These are phyloP conservation scores for Quadroppia sp. DNA, from an alignment of 2,888 invertebrate genomes.

Conservation along the genomic window DNA sequence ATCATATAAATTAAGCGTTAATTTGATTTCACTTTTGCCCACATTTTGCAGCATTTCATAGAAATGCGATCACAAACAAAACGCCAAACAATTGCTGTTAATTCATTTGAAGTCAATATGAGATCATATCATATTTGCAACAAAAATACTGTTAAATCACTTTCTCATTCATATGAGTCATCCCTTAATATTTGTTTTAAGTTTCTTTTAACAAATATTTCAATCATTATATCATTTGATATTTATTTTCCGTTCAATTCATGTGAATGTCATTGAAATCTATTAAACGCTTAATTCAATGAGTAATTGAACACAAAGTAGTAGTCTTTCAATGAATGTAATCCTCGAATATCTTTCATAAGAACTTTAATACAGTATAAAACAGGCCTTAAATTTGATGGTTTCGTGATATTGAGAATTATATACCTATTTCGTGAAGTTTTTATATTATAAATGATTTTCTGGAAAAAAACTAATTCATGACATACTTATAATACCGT, in stretches of 20 bases:
- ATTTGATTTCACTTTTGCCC: constrained; percentile 9
- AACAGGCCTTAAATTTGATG: constrained; percentile 14
- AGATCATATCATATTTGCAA: neutral
- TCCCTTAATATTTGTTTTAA: neutral
- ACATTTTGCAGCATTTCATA: neutral
- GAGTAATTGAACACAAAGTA: constrained; percentile 23
- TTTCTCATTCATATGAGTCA: neutral
- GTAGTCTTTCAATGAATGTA: constrained; percentile 1
- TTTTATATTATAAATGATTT: neutral
- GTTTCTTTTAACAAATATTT: neutral
- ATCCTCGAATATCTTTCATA: neutral
- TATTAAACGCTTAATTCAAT: constrained; percentile 20
- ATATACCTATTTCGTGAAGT: neutral
- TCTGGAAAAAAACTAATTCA: neutral
- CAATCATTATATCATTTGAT: neutral
- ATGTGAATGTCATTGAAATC: constrained; percentile 18
- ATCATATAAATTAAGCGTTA: neutral
- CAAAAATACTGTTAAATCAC: neutral
- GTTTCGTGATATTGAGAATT: constrained; percentile 9
- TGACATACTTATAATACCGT: constrained; percentile 13
- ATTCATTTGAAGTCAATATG: neutral
- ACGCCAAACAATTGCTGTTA: constrained; percentile 3
- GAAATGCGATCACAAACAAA: neutral
- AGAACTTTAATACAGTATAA: neutral
- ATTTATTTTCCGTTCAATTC: no score